These are phyloP conservation scores for Cyclophora punctaria DNA, from an alignment of 2,888 invertebrate genomes.

Conservation along the genomic window DNA sequence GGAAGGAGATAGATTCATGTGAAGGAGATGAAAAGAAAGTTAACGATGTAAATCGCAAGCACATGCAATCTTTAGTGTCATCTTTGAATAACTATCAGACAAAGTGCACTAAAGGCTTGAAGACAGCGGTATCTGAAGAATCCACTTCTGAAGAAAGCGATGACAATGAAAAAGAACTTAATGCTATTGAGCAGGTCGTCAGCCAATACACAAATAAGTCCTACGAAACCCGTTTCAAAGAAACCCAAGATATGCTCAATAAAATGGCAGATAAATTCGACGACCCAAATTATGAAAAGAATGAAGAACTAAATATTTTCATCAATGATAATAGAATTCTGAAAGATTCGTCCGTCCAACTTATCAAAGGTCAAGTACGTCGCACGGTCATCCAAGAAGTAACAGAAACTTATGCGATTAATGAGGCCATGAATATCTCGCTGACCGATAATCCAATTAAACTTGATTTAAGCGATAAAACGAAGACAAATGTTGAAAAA, in stretches of 20 bases:
- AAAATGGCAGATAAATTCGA: slow-evolving; percentile 55
- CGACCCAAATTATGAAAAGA: slow-evolving; percentile 12
- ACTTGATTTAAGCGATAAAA: slow-evolving; percentile 31
- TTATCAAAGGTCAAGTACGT: slow-evolving; percentile 37
- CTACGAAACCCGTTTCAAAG: slow-evolving; percentile 58
- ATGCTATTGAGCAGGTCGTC: slow-evolving; percentile 56
- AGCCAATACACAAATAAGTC: slow-evolving; percentile 57
- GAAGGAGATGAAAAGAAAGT: slow-evolving; percentile 38
- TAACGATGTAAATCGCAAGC: slow-evolving; percentile 48
- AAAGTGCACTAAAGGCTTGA: slow-evolving; percentile 16
- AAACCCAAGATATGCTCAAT: slow-evolving; percentile 58
- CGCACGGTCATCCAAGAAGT: slow-evolving; percentile 44
- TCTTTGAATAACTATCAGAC: slow-evolving; percentile 37
- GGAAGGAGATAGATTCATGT: slow-evolving; percentile 42
- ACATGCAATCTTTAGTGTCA: slow-evolving; percentile 50
- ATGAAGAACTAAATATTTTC: slow-evolving; percentile 11
- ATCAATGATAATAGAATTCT: slow-evolving; percentile 21
- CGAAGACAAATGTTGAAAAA: slow-evolving; percentile 16
- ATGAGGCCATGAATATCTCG: slow-evolving; percentile 52
- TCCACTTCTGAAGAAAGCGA: slow-evolving; percentile 17
- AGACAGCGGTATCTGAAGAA: slow-evolving; percentile 6
- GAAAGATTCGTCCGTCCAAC: slow-evolving; percentile 45
- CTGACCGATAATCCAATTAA: slow-evolving; percentile 42
- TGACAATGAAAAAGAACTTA: slow-evolving; percentile 43
- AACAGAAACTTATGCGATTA: slow-evolving; percentile 51